phyloP scores from a whole-genome alignment of 1,140 invertebrate species.

The Monomorium pharaonis region DNA sequence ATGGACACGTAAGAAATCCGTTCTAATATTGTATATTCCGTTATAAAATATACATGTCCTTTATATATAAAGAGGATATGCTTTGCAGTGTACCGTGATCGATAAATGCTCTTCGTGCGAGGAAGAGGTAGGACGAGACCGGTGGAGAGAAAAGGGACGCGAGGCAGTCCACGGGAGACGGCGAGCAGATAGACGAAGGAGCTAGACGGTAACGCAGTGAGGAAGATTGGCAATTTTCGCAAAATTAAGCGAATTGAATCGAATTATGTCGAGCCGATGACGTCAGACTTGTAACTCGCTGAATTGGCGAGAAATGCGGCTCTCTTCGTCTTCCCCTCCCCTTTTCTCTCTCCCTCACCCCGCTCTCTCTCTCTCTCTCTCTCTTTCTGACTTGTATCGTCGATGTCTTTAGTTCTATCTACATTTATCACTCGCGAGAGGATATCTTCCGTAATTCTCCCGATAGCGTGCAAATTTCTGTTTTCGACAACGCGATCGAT shows the following conservation, averaged over 20 bases:
- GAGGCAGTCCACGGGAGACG: constrained; percentile 46
- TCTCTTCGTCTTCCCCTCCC: constrained; percentile 59
- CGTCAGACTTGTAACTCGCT: constrained; percentile 82
- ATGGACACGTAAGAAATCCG: too few species aligned
- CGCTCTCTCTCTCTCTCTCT: not conserved
- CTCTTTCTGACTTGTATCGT: not conserved
- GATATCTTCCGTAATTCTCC: not conserved
- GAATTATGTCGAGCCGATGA: constrained; percentile 83
- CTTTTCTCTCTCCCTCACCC: not conserved
- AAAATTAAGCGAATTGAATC: constrained; percentile 84
- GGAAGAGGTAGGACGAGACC: not conserved
- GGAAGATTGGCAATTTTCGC: constrained; percentile 83
- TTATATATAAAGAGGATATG: too few species aligned
- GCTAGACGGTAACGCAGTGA: constrained; percentile 68
- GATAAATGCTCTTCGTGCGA: constrained; percentile 53
- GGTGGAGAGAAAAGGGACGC: not conserved
- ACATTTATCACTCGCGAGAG: not conserved
- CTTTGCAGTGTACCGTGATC: too few species aligned
- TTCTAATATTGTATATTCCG: too few species aligned
- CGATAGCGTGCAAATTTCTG: constrained; percentile 40
- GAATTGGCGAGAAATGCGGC: constrained; percentile 82
- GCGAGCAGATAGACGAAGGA: constrained; percentile 65
- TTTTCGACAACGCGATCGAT: constrained; percentile 16
- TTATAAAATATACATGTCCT: too few species aligned
- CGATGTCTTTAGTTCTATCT: constrained; percentile 13